These are phyloP conservation scores for Lepus americanus DNA, from an alignment of 2,113 vertebrate genomes.

Conservation along the genomic window DNA sequence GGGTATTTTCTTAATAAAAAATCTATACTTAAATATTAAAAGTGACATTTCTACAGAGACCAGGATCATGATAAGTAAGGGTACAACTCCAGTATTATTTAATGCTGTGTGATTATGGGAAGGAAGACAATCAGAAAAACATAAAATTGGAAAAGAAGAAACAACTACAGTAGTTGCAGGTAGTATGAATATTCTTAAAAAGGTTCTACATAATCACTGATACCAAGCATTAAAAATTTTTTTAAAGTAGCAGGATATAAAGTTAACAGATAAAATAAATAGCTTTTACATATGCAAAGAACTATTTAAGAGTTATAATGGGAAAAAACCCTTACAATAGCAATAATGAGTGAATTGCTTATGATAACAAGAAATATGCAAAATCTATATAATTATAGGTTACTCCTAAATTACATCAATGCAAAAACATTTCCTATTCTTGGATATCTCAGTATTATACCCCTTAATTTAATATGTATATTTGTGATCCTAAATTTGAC, in stretches of 20 bases:
- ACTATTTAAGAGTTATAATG: not conserved
- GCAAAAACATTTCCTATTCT: not conserved
- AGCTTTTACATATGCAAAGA: not conserved
- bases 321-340: not conserved
- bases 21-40: not conserved
- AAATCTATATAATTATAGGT: not conserved
- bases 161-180: not conserved
- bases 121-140: not conserved
- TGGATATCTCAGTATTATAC: not conserved
- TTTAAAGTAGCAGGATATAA: not conserved
- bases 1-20: not conserved
- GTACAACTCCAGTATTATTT: not conserved
- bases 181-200: not conserved
- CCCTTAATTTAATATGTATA: not conserved
- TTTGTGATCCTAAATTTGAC: not conserved
- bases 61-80: not conserved
- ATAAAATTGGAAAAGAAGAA: not conserved
- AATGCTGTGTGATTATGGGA: not conserved
- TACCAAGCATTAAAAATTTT: not conserved
- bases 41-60: not conserved
- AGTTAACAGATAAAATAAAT: conserved; percentile 3
- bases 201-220: not conserved
- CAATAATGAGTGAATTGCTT: not conserved
- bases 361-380: not conserved
- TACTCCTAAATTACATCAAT: not conserved